Evolutionary conservation across 2,113 vertebrate species (phyloP).

Genomic region (Chlorodrepanis virens): DNA sequence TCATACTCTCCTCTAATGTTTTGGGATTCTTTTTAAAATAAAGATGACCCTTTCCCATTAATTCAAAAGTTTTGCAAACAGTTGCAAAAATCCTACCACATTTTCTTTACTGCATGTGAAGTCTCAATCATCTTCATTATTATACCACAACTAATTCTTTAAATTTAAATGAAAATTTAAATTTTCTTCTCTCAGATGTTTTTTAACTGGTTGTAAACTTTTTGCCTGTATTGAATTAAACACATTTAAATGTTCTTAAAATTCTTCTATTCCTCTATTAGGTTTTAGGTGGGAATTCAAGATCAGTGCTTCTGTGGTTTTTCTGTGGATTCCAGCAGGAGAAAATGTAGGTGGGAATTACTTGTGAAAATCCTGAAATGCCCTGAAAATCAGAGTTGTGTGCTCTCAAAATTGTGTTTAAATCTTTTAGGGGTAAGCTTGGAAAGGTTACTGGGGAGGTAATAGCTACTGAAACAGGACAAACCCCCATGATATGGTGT

Average conservation of each 20-base stretch:
- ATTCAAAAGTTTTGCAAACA: neutral
- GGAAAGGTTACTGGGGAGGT: neutral
- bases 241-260: neutral
- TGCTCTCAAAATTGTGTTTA: neutral
- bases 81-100: neutral
- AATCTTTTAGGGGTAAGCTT: neutral
- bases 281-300: neutral
- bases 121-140: neutral
- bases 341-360: neutral
- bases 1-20: neutral
- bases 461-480: neutral
- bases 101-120: neutral
- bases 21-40: neutral
- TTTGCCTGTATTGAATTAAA: neutral
- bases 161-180: neutral
- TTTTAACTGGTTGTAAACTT: neutral
- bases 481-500: neutral
- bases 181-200: neutral
- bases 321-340: neutral
- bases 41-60: neutral
- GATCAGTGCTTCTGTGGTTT: neutral
- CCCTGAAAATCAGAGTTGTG: neutral
- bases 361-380: neutral
- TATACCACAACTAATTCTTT: neutral
- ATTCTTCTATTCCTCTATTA: neutral